Percentiles rank a stretch among this genome's conserved stretches.
These are phyloP conservation scores for Delia radicum DNA, from an alignment of 1,140 invertebrate genomes.

Conservation along the genomic window DNA sequence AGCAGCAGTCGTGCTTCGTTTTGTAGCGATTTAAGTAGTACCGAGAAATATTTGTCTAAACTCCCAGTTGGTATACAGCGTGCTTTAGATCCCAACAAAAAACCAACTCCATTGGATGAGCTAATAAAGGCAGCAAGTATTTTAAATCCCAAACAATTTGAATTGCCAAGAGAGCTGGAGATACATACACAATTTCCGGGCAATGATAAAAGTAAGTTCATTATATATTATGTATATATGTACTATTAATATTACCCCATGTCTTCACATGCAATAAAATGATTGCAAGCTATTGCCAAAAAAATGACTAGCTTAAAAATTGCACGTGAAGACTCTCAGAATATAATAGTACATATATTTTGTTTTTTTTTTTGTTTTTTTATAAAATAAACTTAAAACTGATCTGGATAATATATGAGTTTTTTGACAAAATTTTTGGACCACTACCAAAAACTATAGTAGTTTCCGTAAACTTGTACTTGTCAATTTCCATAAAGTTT, in stretches of 20 bases:
- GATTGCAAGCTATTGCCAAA: background rate
- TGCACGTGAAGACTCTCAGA: too few relatives aligned
- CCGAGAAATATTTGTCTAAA: conserved; percentile 46
- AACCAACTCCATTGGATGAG: conserved; percentile 68
- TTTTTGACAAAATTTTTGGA: too few relatives aligned
- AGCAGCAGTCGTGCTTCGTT: conserved; percentile 46
- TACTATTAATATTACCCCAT: too few relatives aligned
- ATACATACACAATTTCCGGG: conserved; percentile 81
- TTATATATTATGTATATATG: too few relatives aligned
- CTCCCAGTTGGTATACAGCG: conserved; percentile 45
- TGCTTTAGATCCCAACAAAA: conserved; percentile 55
- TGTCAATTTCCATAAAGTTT: too few relatives aligned
- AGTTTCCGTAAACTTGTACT: too few relatives aligned
- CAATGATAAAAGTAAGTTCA: conserved; percentile 66
- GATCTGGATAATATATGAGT: too few relatives aligned
- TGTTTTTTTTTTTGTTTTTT: background rate
- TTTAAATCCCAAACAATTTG: conserved; percentile 87
- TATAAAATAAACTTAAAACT: too few relatives aligned
- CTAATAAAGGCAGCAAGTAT: conserved; percentile 77
- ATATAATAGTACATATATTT: too few relatives aligned
- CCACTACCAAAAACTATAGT: too few relatives aligned
- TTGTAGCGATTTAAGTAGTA: conserved; percentile 38
- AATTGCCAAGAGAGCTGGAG: conserved; percentile 77
- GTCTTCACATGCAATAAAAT: background rate
- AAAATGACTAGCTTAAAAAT: too few relatives aligned